Base-by-base conservation (phyloP, 2,113 vertebrate genomes). In the Plestiodon gilberti region DNA sequence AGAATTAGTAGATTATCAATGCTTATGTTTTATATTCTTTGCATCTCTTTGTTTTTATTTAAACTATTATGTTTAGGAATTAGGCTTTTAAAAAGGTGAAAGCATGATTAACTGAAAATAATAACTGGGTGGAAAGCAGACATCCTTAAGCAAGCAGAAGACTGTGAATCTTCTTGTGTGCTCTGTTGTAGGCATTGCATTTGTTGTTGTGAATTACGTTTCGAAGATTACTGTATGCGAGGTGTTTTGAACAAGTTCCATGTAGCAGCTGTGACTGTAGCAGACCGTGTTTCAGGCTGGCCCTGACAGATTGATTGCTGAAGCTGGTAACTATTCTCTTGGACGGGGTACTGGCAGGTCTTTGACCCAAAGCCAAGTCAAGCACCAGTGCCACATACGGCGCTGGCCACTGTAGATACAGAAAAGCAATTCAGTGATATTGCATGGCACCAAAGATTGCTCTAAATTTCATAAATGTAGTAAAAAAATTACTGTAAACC, bases 221-320 rank as follows among this genome's bases (percentile, higher is more conserved):
- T 78, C 40, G 77, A 14, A n/a, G 35, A 69, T 35, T 78, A 69
- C 5, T 28, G 4, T 17, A 33, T 38, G 11, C 4, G 52, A 70
- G 70, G 35, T 35, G n/a, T n/a, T 48, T 73, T 55, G 76, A 62
- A n/a, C 38, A 84, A 55, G 30, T 80, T 30, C 43, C 17, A 1
- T 30, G 57, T 78, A 76, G 20, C 82, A 85, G 78, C 83, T 89
- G 78, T 69, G 55, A 61, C 25, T 35, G 40, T 38, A 52, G 55
- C n/a, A n/a, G 23, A 71, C 4, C 38, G 38, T n/a, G 28, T 52
- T 69, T 33, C 33, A 59, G 38, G 55, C 67, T 89, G 71, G 62
- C 30, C 52, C 3, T 89, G 62, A 30, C 71, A 78, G 40, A 43
- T 17, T 70, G 73, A 77, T 70, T 2, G 61, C 13, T 61, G 82